Percentiles rank a stretch among this genome's conserved stretches.
Evolutionary conservation across 2,888 invertebrate species (phyloP).

Genomic region (Pammene fasciana): DNA sequence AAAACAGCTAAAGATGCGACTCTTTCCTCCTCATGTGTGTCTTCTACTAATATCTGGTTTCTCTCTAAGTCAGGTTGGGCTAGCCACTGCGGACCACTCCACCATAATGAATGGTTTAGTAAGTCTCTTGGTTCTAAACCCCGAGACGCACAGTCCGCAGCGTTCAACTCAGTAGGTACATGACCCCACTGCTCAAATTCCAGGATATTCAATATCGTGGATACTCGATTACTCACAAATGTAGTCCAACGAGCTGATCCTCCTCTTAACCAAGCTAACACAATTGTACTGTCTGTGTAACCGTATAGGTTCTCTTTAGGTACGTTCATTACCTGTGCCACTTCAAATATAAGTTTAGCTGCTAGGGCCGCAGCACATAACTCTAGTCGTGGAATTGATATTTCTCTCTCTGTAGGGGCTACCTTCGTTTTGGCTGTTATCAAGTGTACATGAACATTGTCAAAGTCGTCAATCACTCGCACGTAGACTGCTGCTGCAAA

Average conservation of each 20-base stretch:
- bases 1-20: conserved; percentile 10
- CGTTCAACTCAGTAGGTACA: conserved; percentile 21
- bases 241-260: conserved; percentile 8
- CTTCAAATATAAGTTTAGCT: conserved; percentile 40
- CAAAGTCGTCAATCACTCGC: conserved; percentile 5
- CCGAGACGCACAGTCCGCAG: conserved; percentile 37
- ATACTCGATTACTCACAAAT: background rate
- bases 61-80: background rate
- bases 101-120: conserved; percentile 4
- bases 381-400: conserved; percentile 46
- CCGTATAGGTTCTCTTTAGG: conserved; percentile 21
- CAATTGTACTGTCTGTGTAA: conserved; percentile 10
- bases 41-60: background rate
- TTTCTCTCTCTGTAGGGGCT: conserved; percentile 43
- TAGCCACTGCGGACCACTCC: conserved; percentile 8
- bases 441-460: conserved; percentile 33
- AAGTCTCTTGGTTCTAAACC: conserved; percentile 20
- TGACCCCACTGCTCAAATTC: background rate
- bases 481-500: conserved; percentile 46
- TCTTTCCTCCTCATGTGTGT: conserved; percentile 28
- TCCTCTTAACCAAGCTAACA: conserved; percentile 7
- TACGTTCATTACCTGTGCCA: conserved; percentile 30
- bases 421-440: too few species aligned
- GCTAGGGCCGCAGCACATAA: conserved; percentile 44
- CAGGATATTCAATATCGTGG: background rate